Evolutionary conservation across 2,113 vertebrate genomes (phyloP).

Genomic region (Rafetus swinhoei): DNA sequence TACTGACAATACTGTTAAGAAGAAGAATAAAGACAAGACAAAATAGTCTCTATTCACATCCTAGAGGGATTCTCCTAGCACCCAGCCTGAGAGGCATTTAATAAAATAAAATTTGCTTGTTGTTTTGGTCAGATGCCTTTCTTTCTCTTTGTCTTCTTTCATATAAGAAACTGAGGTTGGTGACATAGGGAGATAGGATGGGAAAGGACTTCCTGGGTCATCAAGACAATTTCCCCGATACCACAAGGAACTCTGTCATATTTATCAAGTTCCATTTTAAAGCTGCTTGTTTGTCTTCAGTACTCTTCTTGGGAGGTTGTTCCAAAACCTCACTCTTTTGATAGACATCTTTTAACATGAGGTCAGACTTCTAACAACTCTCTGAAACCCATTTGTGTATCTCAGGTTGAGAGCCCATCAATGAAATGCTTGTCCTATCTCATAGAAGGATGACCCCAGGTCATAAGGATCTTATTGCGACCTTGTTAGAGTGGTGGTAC

Average conservation of each 20-base stretch:
- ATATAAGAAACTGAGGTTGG: neutral
- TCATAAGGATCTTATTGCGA: neutral
- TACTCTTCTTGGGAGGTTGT: neutral
- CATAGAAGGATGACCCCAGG: rapidly evolving
- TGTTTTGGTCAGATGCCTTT: neutral
- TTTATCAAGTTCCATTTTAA: neutral
- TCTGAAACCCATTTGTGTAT: neutral
- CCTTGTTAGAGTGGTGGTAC: neutral
- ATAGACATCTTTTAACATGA: neutral
- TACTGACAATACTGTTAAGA: neutral
- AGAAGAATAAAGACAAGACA: neutral
- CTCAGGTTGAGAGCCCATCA: neutral
- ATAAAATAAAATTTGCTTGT: neutral
- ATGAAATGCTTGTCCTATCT: neutral
- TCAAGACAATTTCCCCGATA: neutral
- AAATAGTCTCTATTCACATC: neutral
- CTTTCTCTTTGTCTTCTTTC: neutral
- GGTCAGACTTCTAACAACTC: neutral
- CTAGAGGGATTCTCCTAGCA: neutral
- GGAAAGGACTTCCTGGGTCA: neutral
- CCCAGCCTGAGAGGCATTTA: neutral
- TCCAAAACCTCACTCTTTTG: neutral
- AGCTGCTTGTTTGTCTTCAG: neutral
- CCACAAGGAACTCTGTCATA: neutral
- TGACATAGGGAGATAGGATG: neutral